Base-by-base conservation (phyloP, 2,888 invertebrate genomes). In the Candidula unifasciata region DNA sequence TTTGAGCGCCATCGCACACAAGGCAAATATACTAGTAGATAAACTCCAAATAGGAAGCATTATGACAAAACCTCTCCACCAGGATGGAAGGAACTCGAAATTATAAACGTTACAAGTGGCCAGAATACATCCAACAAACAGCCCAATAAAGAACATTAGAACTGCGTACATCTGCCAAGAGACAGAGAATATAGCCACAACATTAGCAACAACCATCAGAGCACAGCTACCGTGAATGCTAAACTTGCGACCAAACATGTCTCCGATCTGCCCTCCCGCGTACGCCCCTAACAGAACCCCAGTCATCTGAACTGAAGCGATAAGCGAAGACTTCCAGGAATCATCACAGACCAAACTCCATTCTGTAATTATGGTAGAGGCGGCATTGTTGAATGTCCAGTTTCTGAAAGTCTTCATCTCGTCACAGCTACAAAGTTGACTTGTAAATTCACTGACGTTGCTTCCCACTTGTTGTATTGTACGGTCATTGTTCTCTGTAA, bases 341-440 rank as follows among this genome's bases (percentile, higher is more conserved):
- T 69, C 27, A 33, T 69, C 69, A 30, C 69, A 69, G 10, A 69
- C 69, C 30, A 69, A 27, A 69, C 18, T 18, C 69, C 69, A 69
- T 30, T 69, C 69, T 27, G 69, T 69, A 18, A 69, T 30, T 0
- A 69, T 5, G n/a, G 69, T 69, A 27, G 69, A 69, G 0, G 6
- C 69, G 10, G 60, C 21, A 13, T 60, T n/a, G 60, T 21, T 60
- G 60, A 60, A 6, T 13, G 60, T 60, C n/a, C 21, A n/a, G n/a
- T 60, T 60, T n/a, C n/a, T n/a, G n/a, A n/a, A n/a, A n/a, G n/a
- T n/a, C n/a, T n/a, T n/a, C n/a, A n/a, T n/a, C n/a, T n/a, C n/a
- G n/a, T n/a, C n/a, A n/a, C n/a, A n/a, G n/a, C n/a, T n/a, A n/a
- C n/a, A n/a, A n/a, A n/a, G n/a, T n/a, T n/a, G n/a, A n/a, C n/a